Conservation (phyloP, 1,140 invertebrate genomes). For the Chionoecetes opilio region DNA sequence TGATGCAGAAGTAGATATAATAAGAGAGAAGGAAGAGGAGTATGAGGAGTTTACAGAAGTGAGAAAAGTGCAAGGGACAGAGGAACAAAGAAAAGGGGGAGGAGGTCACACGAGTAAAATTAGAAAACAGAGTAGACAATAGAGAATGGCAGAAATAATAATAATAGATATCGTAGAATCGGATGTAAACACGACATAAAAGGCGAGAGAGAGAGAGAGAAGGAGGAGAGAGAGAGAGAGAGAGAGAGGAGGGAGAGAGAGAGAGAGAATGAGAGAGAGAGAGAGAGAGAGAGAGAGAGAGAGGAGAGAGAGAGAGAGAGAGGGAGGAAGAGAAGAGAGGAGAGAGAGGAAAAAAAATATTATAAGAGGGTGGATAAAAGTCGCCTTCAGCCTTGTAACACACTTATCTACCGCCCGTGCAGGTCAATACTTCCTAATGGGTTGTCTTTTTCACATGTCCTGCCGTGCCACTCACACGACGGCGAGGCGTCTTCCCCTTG, state of each 20-base stretch:
- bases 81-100: conserved; percentile 33
- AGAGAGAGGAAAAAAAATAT: neutral
- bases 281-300: no score
- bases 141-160: neutral
- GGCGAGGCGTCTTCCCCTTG: neutral
- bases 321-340: neutral
- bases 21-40: neutral
- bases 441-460: neutral
- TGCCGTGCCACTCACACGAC: neutral
- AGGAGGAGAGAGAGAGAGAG: neutral
- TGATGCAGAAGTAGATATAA: neutral
- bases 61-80: conserved; percentile 3
- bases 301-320: neutral
- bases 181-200: conserved; percentile 25
- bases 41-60: neutral
- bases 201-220: neutral
- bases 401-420: neutral
- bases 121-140: conserved; percentile 4
- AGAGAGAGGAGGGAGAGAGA: neutral
- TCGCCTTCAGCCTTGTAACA: neutral
- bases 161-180: conserved; percentile 31
- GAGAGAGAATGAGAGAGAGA: neutral
- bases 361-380: neutral
- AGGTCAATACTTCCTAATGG: neutral
- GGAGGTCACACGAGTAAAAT: neutral